These are phyloP conservation scores for Puma concolor DNA, from an alignment of 2,113 vertebrate species.

Conservation along the genomic window DNA sequence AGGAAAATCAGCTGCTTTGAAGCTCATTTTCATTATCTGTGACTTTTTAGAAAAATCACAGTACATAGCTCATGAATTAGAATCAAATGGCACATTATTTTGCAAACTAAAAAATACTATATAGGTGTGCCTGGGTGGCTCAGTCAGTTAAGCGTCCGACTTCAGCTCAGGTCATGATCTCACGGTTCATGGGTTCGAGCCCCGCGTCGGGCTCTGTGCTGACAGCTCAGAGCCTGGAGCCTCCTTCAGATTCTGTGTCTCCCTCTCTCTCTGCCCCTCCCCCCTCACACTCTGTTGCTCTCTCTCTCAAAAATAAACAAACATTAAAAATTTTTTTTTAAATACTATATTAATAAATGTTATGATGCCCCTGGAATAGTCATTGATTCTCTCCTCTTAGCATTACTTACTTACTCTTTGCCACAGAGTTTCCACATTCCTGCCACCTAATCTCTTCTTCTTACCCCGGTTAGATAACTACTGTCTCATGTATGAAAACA, in stretches of 20 bases:
- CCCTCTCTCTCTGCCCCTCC: too few relatives aligned
- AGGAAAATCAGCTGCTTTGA: not conserved
- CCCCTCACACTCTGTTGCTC: too few relatives aligned
- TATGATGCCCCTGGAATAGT: not conserved
- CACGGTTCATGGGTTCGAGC: too few relatives aligned
- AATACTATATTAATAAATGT: rapidly evolving
- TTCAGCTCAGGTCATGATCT: too few relatives aligned
- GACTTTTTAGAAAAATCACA: not conserved
- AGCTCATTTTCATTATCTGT: not conserved
- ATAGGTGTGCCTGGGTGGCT: too few relatives aligned
- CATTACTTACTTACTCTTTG: not conserved
- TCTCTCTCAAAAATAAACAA: too few relatives aligned
- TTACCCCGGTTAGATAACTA: not conserved
- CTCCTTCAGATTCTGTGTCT: too few relatives aligned
- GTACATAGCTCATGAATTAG: not conserved
- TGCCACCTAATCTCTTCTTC: not conserved
- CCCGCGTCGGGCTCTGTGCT: too few relatives aligned
- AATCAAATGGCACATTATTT: not conserved
- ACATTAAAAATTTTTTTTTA: too few relatives aligned
- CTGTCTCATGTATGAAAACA: not conserved
- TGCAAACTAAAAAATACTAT: not conserved
- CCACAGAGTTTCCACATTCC: not conserved
- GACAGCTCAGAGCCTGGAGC: too few relatives aligned
- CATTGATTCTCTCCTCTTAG: not conserved
- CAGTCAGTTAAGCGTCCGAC: too few relatives aligned